These are phyloP conservation scores for Alligator sinensis DNA, from an alignment of 2,113 vertebrate species.

Conservation along the genomic window DNA sequence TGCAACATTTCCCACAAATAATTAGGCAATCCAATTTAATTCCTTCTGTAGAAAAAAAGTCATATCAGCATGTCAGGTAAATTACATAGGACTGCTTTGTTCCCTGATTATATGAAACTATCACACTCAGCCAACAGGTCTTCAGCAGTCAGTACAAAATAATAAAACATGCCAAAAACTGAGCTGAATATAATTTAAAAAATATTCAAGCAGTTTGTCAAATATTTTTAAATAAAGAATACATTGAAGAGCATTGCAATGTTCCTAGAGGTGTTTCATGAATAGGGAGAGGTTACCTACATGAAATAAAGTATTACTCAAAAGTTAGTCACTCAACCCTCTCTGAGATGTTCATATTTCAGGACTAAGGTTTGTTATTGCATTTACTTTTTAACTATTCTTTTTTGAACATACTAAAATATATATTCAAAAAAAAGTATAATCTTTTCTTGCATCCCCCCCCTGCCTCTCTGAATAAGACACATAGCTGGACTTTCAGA, in stretches of 20 bases:
- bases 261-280: not conserved
- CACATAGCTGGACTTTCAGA: too few relatives aligned
- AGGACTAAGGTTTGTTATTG: not conserved
- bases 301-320: not conserved
- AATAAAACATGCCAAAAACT: not conserved
- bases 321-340: not conserved
- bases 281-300: not conserved
- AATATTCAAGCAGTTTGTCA: not conserved
- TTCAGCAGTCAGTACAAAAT: slow-evolving; percentile 4
- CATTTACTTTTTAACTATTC: not conserved
- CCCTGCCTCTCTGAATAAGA: too few relatives aligned
- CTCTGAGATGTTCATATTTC: not conserved
- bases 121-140: not conserved
- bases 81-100: too few relatives aligned
- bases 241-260: not conserved
- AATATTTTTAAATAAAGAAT: not conserved
- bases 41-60: not conserved
- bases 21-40: not conserved
- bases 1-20: not conserved
- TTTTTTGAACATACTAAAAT: not conserved
- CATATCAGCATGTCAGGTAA: not conserved
- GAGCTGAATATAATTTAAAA: not conserved
- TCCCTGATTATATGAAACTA: not conserved
- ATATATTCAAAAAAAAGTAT: not conserved
- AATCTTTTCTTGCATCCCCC: too few relatives aligned